Base-by-base conservation (phyloP, 2,888 invertebrate species). In the Pristionchus arcanus region DNA sequence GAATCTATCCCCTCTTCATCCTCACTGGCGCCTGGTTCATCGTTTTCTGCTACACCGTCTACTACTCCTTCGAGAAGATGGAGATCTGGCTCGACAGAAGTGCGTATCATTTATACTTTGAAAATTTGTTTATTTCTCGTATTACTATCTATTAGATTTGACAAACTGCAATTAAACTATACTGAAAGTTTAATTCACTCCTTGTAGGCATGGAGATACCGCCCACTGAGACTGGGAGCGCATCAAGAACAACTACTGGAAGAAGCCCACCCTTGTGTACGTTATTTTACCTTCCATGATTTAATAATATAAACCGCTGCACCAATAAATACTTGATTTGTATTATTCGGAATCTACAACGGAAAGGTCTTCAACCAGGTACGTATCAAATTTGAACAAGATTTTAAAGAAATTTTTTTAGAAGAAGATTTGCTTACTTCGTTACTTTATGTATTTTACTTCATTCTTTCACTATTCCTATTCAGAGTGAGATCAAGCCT, bases 291-390 rank as follows among this genome's bases (percentile, higher is more conserved):
- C 16, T 16, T 81, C 49, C n/a, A 81, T 34, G 21, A 34, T 13
- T 49, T 74, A 13, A 31, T n/a, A 15, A 63, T 9, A 15, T 63
- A 21, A 19, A 31, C 31, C 31, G 7, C 31, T 5, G 15, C 7
- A 53, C 15, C 53, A 53, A 53, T 53, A 15, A 7, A 15, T n/a
- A n/a, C n/a, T 68, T 28, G 25, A 4, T 71, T 34, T 34, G 31
- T 28, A 77, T 77, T 16, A 31, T 63, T 99, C 95, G 99, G 99
- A 91, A 94, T 96, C 85, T 96, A 96, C 95, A 96, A 96, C 94
- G 96, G 96, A 91, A 96, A 96, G 96, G 97, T 98, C 89, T 99
- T 98, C 96, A 98, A 97, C 95, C 98, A 98, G 96, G 97, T 97
- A 34, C 28, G 86, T 19, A 2, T 42, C 1, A 42, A 16, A 15